Base-by-base conservation (phyloP, 2,888 invertebrate species). In the Cheilosia pagana region DNA sequence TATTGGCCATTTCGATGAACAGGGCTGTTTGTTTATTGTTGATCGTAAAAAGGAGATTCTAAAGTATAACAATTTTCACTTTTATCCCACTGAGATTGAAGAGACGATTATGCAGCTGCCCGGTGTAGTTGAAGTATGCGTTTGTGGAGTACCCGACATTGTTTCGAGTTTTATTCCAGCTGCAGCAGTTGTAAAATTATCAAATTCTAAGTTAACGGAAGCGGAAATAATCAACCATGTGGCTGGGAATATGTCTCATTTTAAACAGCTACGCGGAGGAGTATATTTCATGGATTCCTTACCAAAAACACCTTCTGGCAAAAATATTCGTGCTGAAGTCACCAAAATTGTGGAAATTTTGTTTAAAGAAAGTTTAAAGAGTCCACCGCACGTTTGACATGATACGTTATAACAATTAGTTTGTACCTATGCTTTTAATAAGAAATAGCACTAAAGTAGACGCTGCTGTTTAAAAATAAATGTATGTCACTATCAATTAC, bases 1-100 rank as follows among this genome's bases (percentile, higher is more conserved):
- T 70, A 70, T 88, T 43, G 89, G 89, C 0, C 86, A 87, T 39
- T 87, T 89, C 53, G 88, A 88, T 57, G 75, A 87, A 0, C 57
- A 74, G 0, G 88, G 88, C 6, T 50, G 28, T 41, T 21, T 89
- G 6, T 81, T 65, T 43, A 63, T 89, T n/a, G 62, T 86, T 31
- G 89, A 87, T 62, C 82, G 89, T 1, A 88, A 86, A 52, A 89
- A 88, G 50, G 88, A 88, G 6, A 87, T 88, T 50, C 53, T 89
- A 10, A 89, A 88, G 60, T 88, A 87, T 35, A 87, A 87, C 19
- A 87, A 81, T 16, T 88, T 76, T 57, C 87, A 87, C 4, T 81
- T 87, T 41, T 88, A 72, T 8, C 88, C 88, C 7, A 81, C 74
- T 0, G 89, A 88, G 76, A 87, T 88, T 19, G 88, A 88, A 70